These are phyloP conservation scores for Xiphophorus maculatus DNA, from an alignment of 2,113 vertebrate species.

Conservation along the genomic window DNA sequence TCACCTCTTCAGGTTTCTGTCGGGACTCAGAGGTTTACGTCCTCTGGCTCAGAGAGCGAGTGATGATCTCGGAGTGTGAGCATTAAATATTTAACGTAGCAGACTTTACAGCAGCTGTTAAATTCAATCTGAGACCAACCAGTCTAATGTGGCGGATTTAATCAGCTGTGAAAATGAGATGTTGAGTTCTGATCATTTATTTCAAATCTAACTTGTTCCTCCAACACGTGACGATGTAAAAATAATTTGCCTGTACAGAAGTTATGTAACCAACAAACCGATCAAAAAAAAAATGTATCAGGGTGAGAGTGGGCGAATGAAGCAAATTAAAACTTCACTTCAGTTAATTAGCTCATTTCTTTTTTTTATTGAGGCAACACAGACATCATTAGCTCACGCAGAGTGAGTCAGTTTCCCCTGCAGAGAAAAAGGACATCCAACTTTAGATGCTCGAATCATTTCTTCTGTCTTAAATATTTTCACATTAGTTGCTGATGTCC, in stretches of 20 bases:
- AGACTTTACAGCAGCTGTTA: background rate
- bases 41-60: background rate
- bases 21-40: background rate
- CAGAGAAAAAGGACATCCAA: background rate
- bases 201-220: background rate
- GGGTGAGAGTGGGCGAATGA: constrained; percentile 32
- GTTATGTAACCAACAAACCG: background rate
- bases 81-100: background rate
- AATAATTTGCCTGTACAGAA: background rate
- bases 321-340: constrained; percentile 20
- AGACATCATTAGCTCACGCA: background rate
- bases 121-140: background rate
- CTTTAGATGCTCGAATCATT: background rate
- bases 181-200: background rate
- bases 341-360: constrained; percentile 10
- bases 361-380: constrained; percentile 1
- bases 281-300: background rate
- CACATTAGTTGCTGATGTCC: background rate
- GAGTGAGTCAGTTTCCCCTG: background rate
- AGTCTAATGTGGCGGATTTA: background rate
- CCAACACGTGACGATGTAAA: background rate
- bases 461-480: background rate
- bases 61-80: background rate
- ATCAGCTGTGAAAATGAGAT: background rate
- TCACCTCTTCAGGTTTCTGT: background rate